phyloP scores from a whole-genome alignment of 2,797 vertebrate genomes.

The Hoplostethus mediterraneus region DNA sequence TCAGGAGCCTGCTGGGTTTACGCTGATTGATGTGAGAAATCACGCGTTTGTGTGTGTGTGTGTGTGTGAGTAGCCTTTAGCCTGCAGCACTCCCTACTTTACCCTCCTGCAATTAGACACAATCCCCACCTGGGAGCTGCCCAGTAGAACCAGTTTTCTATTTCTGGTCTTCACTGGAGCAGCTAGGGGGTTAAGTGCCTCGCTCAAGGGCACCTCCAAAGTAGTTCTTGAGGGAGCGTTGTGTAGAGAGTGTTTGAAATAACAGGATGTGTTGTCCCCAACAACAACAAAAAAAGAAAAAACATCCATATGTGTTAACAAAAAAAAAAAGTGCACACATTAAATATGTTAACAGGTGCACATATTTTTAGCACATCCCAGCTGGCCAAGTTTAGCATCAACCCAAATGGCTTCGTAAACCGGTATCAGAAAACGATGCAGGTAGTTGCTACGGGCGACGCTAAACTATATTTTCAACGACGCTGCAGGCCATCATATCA shows the following conservation, averaged over 20 bases:
- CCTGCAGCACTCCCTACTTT: not conserved
- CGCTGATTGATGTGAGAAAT: constrained; percentile 17
- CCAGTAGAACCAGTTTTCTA: not conserved
- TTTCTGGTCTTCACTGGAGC: not conserved
- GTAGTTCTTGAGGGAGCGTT: not conserved
- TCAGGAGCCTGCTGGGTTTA: constrained; percentile 6
- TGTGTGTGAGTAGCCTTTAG: not conserved
- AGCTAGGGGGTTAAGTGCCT: too few species aligned
- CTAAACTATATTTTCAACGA: not conserved
- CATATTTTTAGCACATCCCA: not conserved
- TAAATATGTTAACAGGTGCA: not conserved
- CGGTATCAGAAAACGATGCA: not conserved
- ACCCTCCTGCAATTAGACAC: not conserved
- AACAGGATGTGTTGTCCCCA: not conserved
- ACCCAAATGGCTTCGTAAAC: not conserved
- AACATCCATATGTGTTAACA: not conserved
- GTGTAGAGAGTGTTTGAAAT: too few species aligned
- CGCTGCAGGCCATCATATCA: constrained; percentile 14
- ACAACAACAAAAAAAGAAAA: not conserved
- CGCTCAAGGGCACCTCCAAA: not conserved
- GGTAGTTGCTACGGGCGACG: not conserved
- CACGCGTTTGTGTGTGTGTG: not conserved
- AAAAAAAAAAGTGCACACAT: not conserved
- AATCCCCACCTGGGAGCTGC: not conserved
- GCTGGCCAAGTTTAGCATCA: not conserved